phyloP scores from a whole-genome alignment of 1,140 invertebrate species.

The Galleria mellonella region DNA sequence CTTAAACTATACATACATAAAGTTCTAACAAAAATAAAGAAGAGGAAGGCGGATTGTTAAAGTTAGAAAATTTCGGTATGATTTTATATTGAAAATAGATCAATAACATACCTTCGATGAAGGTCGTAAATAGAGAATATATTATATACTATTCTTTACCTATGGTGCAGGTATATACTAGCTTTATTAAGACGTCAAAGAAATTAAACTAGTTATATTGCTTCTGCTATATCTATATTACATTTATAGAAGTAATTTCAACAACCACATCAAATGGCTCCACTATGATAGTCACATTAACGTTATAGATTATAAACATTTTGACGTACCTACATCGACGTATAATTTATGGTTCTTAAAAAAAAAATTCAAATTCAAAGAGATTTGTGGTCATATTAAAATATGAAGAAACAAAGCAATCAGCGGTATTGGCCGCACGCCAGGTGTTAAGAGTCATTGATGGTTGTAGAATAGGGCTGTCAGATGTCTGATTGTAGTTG shows the following conservation, averaged over 20 bases:
- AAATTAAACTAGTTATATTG: too few species aligned
- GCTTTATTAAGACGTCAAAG: too few species aligned
- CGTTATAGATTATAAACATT: conserved; percentile 20
- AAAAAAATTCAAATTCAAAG: conserved; percentile 31
- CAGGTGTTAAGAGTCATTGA: conserved; percentile 15
- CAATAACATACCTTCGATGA: too few species aligned
- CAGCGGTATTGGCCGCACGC: conserved; percentile 28
- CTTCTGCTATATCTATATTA: too few species aligned
- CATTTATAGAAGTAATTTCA: neutral
- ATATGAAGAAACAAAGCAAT: conserved; percentile 41
- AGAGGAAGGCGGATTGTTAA: too few species aligned
- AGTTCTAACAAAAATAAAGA: too few species aligned
- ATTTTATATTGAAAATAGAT: too few species aligned
- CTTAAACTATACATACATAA: too few species aligned
- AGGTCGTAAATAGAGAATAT: too few species aligned
- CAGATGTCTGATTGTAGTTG: conserved; percentile 31
- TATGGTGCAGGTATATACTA: too few species aligned
- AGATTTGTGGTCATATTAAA: conserved; percentile 32
- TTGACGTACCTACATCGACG: conserved; percentile 16
- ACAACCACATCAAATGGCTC: conserved; percentile 27
- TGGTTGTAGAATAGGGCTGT: conserved; percentile 29
- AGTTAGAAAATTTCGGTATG: too few species aligned
- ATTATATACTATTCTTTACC: too few species aligned
- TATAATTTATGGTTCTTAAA: conserved; percentile 41
- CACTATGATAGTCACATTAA: conserved; percentile 17